These are phyloP conservation scores for Erythrocebus patas DNA, from an alignment of 2,113 vertebrate genomes.

Conservation along the genomic window DNA sequence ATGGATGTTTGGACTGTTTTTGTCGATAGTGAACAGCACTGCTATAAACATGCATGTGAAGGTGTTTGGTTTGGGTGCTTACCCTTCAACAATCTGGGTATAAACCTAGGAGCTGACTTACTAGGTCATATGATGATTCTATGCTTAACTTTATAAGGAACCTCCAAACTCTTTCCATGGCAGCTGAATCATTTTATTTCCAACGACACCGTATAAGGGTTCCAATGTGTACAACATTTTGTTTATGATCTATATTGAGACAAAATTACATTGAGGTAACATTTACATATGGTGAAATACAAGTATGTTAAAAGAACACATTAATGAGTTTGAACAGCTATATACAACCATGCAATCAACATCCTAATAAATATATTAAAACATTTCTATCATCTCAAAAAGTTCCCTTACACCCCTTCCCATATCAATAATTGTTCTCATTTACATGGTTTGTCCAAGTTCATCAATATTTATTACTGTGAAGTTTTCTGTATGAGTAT, in stretches of 20 bases:
- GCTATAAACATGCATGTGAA: too few relatives aligned
- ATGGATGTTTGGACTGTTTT: not conserved
- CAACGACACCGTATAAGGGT: not conserved
- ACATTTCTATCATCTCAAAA: not conserved
- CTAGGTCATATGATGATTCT: not conserved
- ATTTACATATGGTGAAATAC: not conserved
- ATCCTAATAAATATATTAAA: not conserved
- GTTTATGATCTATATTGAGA: not conserved
- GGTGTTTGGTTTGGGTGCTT: not conserved
- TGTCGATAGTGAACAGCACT: not conserved
- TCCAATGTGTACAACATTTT: not conserved
- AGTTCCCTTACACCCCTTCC: not conserved
- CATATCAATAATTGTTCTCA: not conserved
- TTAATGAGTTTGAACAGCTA: not conserved
- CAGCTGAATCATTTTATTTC: not conserved
- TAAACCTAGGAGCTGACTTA: not conserved
- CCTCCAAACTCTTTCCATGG: not conserved
- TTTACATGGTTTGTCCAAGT: not conserved
- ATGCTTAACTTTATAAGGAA: not conserved
- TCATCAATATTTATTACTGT: not conserved
- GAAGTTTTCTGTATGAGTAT: not conserved
- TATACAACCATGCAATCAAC: not conserved
- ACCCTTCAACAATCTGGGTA: not conserved
- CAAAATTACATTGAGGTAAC: not conserved
- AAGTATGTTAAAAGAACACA: not conserved